Conservation (phyloP, 2,888 invertebrate genomes). For the Andrena bucephala region DNA sequence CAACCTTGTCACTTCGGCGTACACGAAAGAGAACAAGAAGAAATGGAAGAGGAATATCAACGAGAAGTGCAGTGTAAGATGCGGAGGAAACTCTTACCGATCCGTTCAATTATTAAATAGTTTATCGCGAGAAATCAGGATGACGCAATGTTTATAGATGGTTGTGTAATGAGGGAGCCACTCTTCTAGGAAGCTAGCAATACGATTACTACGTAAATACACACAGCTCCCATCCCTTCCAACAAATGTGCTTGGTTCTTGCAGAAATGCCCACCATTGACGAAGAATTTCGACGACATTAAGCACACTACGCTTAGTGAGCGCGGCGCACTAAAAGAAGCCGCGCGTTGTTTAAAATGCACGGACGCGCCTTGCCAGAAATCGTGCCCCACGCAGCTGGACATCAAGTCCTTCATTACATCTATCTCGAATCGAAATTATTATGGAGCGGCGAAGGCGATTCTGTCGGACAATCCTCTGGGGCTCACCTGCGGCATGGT, state of each 20-base stretch:
- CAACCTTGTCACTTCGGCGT: constrained; percentile 92
- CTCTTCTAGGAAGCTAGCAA: too few species aligned
- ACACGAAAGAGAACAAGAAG: constrained; percentile 94
- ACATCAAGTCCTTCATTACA: constrained; percentile 98
- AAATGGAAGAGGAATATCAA: constrained; percentile 98
- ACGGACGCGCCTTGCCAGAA: constrained; percentile 99
- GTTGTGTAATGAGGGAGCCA: too few species aligned
- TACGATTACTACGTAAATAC: too few species aligned
- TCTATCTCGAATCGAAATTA: constrained; percentile 99
- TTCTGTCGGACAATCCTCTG: constrained; percentile 98
- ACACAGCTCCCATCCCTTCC: too few species aligned
- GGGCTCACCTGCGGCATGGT: constrained; percentile 99
- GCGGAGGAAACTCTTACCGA: background rate
- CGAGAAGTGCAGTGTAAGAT: constrained; percentile 93
- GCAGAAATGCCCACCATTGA: constrained; percentile 87
- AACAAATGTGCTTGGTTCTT: background rate
- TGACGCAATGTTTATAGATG: too few species aligned
- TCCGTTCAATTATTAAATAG: too few species aligned
- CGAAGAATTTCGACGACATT: constrained; percentile 97
- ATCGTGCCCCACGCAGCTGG: constrained; percentile 98
- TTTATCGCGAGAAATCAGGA: too few species aligned
- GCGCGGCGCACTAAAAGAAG: constrained; percentile 96
- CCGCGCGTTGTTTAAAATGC: constrained; percentile 95
- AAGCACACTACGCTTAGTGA: constrained; percentile 99
- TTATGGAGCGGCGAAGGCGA: constrained; percentile 98